Percentiles rank a stretch among this genome's conserved stretches.
Conservation (phyloP, 2,113 vertebrate genomes). For the Lepus europaeus region DNA sequence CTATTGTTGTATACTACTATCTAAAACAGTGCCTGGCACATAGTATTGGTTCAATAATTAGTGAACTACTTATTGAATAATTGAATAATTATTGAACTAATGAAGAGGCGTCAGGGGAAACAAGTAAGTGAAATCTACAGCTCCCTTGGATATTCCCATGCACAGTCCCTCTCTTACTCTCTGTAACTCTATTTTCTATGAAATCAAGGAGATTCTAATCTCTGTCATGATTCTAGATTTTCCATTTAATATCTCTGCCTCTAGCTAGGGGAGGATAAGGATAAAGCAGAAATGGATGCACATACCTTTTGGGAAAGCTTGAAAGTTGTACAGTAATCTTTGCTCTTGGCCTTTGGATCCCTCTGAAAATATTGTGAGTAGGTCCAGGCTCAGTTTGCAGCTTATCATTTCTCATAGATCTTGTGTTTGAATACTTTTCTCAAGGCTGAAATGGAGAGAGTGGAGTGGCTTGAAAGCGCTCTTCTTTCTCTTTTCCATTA, state of each 20-base stretch:
- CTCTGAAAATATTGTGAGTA: background rate
- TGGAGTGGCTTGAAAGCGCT: fast-evolving
- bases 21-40: background rate
- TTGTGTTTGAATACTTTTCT: background rate
- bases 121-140: background rate
- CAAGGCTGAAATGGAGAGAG: fast-evolving
- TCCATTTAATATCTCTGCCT: background rate
- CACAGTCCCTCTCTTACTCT: background rate
- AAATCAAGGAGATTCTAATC: background rate
- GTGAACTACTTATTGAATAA: no score
- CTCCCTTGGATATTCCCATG: background rate
- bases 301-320: background rate
- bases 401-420: background rate
- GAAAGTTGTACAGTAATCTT: background rate
- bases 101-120: background rate
- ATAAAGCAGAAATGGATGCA: background rate
- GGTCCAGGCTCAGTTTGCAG: background rate
- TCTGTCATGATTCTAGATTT: background rate
- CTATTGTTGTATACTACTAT: background rate
- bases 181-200: background rate
- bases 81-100: background rate
- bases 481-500: background rate
- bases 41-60: background rate
- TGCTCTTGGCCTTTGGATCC: background rate
- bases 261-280: background rate